Conservation (phyloP, 2,797 vertebrate species). For the Microchirus variegatus region DNA sequence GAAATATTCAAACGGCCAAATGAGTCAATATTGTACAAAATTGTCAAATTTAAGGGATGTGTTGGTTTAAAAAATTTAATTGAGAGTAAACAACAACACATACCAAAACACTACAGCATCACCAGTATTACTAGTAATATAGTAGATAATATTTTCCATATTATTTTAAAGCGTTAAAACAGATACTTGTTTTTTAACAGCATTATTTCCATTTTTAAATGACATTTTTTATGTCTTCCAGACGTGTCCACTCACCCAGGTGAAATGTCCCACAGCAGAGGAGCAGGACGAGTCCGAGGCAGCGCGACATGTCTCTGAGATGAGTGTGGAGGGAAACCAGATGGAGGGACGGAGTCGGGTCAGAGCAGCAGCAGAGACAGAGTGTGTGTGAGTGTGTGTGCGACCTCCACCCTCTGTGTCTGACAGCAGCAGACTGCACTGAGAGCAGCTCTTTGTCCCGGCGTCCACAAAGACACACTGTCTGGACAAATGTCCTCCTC, state of each 20-base stretch:
- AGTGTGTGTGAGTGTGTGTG: not conserved
- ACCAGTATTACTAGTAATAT: too few relatives aligned
- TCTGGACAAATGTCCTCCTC: slow-evolving; percentile 21
- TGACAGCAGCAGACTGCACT: slow-evolving; percentile 3
- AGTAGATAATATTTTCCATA: too few relatives aligned
- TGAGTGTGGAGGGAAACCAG: slow-evolving; percentile 1
- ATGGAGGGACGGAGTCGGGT: not conserved
- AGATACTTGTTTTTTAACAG: too few relatives aligned
- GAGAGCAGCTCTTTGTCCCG: slow-evolving; percentile 54
- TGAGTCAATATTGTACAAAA: too few relatives aligned
- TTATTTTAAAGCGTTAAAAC: too few relatives aligned
- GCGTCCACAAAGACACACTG: slow-evolving; percentile 53
- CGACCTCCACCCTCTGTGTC: not conserved
- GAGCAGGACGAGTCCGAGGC: slow-evolving; percentile 60
- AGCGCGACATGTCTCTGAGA: slow-evolving; percentile 56
- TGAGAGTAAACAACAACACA: too few relatives aligned
- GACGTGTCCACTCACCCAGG: slow-evolving; percentile 56
- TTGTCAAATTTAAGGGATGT: too few relatives aligned
- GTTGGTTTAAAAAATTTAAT: too few relatives aligned
- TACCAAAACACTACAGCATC: too few relatives aligned
- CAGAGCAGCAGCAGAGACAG: not conserved
- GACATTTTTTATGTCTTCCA: not conserved
- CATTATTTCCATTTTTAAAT: too few relatives aligned
- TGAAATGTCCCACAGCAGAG: slow-evolving; percentile 47
- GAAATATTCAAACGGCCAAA: too few relatives aligned